phyloP scores from a whole-genome alignment of 1,140 invertebrate genomes.

The Popillia japonica region DNA sequence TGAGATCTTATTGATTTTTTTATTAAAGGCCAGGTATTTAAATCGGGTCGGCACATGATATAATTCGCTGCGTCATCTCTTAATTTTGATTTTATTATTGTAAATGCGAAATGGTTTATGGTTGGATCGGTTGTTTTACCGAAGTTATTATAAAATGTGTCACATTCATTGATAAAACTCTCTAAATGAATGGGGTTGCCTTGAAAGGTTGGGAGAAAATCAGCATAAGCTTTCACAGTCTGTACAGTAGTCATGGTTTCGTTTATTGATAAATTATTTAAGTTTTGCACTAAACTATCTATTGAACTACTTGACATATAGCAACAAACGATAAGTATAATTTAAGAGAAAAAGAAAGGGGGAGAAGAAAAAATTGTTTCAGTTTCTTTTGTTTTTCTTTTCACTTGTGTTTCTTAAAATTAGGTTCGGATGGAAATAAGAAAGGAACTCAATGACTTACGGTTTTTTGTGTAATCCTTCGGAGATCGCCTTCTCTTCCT shows the following conservation, averaged over 20 bases:
- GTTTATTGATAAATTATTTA: not conserved
- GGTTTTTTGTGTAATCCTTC: not conserved
- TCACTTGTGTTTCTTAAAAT: too few relatives aligned
- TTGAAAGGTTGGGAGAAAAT: slow-evolving; percentile 21
- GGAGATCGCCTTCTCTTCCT: not conserved
- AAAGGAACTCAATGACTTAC: not conserved
- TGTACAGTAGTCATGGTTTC: not conserved
- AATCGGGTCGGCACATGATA: not conserved
- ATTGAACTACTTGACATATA: too few relatives aligned
- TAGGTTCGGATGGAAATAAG: too few relatives aligned
- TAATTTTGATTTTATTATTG: not conserved
- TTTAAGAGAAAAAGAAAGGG: too few relatives aligned
- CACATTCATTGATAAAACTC: not conserved
- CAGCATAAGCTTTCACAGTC: not conserved
- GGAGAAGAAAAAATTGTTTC: too few relatives aligned
- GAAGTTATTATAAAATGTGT: not conserved
- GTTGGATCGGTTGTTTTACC: not conserved
- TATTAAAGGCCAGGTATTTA: too few relatives aligned
- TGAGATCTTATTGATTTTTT: too few relatives aligned
- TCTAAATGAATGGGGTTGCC: slow-evolving; percentile 17
- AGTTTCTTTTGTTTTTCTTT: too few relatives aligned
- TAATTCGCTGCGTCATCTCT: slow-evolving; percentile 8
- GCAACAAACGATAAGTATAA: too few relatives aligned
- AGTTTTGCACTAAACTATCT: not conserved
- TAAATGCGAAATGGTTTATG: slow-evolving; percentile 18